Base-by-base conservation (phyloP, 1,140 invertebrate genomes). In the Hirudo medicinalis region DNA sequence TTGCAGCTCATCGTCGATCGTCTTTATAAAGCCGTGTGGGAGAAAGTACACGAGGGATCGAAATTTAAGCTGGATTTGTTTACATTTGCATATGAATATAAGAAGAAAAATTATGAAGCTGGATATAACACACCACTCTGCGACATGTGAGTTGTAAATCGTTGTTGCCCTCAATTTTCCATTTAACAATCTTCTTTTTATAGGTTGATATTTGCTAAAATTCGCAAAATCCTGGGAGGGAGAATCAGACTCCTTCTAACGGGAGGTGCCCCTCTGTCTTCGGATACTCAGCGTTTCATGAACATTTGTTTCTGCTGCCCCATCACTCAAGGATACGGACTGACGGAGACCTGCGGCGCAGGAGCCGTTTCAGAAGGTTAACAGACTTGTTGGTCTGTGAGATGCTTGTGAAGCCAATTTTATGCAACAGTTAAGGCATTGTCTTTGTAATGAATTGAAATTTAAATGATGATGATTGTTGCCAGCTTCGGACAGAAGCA, bases 341-440 rank as follows among this genome's bases (percentile, higher is more conserved):
- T 98, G 53, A 99, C 96, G 1, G 95, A 99, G 86, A 97, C 94
- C 15, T 90, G 90, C 76, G 94, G 92, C 3, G 92, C 90, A 78
- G 92, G 91, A 36, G 90, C 91, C 22, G 89, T 95, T 70, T 90
- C 91, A 86, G 89, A 93, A 79, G 82, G 88, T n/a, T 68, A 20
- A 67, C 83, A 85, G 67, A 43, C 43, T 19, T 22, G 85, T 43
- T 36, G 11, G 15, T 49, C 43, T 13, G 11, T 13, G 43, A 49
- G 15, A 36, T 6, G 2, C 32, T 36, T 36, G 2, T 6, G 43
- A 5, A 15, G 43, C 15, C 43, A 17, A 49, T 15, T 49, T 49
- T 49, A 9, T 49, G 43, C 11, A 49, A 2, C 15, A 63, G 11
- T 63, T 57, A 57, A 20, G 55, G 55, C 25, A 57, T 57, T 63